These are phyloP conservation scores for Myathropa florea DNA, from an alignment of 2,888 invertebrate species.

Conservation along the genomic window DNA sequence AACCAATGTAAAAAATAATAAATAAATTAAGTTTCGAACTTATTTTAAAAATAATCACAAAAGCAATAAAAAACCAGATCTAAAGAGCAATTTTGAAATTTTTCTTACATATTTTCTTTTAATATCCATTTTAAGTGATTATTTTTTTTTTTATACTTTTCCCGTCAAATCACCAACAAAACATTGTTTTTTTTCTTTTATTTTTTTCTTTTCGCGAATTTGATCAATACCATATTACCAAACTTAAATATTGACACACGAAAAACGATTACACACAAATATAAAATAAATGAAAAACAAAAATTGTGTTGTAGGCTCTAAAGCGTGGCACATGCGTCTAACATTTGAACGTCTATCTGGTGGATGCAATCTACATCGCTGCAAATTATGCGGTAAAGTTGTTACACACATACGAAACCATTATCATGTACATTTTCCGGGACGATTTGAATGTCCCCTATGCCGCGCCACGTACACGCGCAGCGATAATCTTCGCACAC, in stretches of 20 bases:
- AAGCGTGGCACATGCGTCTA: conserved; percentile 97
- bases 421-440: conserved; percentile 96
- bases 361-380: conserved; percentile 95
- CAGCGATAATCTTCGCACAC: conserved; percentile 95
- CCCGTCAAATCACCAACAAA: conserved; percentile 79
- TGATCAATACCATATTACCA: conserved; percentile 55
- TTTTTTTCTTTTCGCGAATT: conserved; percentile 79
- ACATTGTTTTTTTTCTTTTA: conserved; percentile 80
- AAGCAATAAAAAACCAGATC: not conserved
- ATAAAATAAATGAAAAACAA: conserved; percentile 45
- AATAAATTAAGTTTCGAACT: conserved; percentile 13
- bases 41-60: conserved; percentile 5
- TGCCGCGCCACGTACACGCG: conserved; percentile 95
- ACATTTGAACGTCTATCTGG: conserved; percentile 96
- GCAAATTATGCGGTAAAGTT: conserved; percentile 96
- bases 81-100: conserved; percentile 12
- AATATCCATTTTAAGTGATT: conserved; percentile 38
- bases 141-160: conserved; percentile 72
- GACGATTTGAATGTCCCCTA: conserved; percentile 94
- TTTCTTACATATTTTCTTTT: conserved; percentile 32
- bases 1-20: conserved; percentile 11
- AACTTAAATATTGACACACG: conserved; percentile 56
- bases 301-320: conserved; percentile 89
- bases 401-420: conserved; percentile 97
- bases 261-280: conserved; percentile 59